Evolutionary conservation across 2,888 invertebrate genomes (phyloP).

Genomic region (Andrena flavipes): DNA sequence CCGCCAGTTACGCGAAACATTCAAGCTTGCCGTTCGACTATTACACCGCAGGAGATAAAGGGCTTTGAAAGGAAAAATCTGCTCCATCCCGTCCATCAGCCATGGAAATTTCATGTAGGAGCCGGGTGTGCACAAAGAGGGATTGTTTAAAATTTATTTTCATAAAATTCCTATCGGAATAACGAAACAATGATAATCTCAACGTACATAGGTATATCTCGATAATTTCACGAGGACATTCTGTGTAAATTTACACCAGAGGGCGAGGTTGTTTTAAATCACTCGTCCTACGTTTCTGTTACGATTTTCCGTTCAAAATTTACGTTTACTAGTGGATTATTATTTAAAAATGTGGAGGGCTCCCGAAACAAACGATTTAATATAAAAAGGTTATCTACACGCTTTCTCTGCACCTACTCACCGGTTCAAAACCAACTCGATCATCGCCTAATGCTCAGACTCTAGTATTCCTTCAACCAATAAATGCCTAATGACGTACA

Average conservation of each 20-base stretch:
- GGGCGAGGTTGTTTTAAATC: not conserved
- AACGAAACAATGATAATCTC: conserved; percentile 1
- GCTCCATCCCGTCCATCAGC: not conserved
- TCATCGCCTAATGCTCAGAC: too few species aligned
- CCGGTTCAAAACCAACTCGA: too few species aligned
- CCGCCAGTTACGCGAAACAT: conserved; percentile 22
- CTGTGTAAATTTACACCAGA: not conserved
- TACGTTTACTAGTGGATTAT: not conserved
- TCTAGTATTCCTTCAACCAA: too few species aligned
- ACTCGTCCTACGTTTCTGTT: not conserved
- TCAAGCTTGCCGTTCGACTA: not conserved
- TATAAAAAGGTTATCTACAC: too few species aligned
- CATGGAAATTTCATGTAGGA: not conserved
- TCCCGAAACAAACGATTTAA: not conserved
- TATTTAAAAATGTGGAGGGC: conserved; percentile 15
- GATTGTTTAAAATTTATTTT: not conserved
- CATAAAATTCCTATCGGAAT: not conserved
- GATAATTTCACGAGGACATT: not conserved
- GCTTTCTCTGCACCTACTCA: too few species aligned
- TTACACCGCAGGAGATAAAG: not conserved
- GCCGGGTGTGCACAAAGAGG: not conserved
- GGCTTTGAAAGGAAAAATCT: not conserved
- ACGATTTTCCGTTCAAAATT: conserved; percentile 6
- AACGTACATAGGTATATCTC: not conserved
- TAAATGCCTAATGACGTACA: too few species aligned